A percentile compares a stretch with the other conserved stretches of the same genome.
phyloP scores from a whole-genome alignment of 1,140 invertebrate species.

The Drosophila littoralis region DNA sequence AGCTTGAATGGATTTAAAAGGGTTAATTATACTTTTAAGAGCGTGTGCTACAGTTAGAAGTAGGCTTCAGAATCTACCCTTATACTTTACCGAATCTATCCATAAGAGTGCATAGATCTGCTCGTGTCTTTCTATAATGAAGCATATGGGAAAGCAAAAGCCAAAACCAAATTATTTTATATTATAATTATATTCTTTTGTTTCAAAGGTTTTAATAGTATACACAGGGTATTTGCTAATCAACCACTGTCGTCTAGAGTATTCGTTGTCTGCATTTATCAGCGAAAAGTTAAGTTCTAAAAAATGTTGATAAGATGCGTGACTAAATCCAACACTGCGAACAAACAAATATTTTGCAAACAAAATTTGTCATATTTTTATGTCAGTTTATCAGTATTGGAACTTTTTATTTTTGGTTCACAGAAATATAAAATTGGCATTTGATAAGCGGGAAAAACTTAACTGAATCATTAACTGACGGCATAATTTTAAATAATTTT shows the following conservation, averaged over 20 bases:
- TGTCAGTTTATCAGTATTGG: slow-evolving; percentile 5
- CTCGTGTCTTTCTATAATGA: no score
- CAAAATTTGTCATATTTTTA: slow-evolving; percentile 13
- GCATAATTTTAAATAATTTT: slow-evolving; percentile 6
- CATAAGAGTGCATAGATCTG: no score
- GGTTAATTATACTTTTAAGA: background rate
- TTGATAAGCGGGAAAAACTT: slow-evolving; percentile 4
- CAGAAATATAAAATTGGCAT: background rate
- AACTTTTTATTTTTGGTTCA: background rate
- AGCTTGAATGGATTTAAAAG: no score
- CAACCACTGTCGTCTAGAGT: background rate
- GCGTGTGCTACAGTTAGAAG: background rate
- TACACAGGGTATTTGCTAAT: background rate
- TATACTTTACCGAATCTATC: no score
- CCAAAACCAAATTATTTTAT: no score
- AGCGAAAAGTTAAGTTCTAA: background rate
- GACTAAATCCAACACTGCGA: slow-evolving; percentile 8
- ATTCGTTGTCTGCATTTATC: background rate
- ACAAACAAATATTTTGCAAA: slow-evolving; percentile 12
- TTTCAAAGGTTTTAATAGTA: no score
- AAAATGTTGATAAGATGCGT: slow-evolving; percentile 12
- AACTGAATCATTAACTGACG: slow-evolving; percentile 13
- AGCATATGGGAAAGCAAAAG: background rate
- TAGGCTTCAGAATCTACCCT: no score
- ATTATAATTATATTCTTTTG: no score